Percentiles rank a stretch among this genome's conserved stretches.
phyloP scores from a whole-genome alignment of 2,888 invertebrate genomes.

The Nomada fucata region DNA sequence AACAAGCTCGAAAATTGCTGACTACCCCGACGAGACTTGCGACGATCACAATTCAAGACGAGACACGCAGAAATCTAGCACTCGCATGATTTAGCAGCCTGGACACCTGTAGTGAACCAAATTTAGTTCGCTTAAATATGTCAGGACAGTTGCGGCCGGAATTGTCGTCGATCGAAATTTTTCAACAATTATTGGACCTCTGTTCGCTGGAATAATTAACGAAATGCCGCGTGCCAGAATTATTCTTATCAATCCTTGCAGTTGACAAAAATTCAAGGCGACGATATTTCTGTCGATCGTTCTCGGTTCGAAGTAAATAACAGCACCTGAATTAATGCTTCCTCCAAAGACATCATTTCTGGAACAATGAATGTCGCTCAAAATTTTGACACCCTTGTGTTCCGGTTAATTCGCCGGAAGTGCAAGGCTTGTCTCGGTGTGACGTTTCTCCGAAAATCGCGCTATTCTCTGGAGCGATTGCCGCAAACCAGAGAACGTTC shows the following conservation, averaged over 20 bases:
- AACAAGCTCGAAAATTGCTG: constrained; percentile 36
- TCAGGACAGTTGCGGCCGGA: too few relatives aligned
- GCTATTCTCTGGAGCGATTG: not conserved
- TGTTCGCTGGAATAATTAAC: too few relatives aligned
- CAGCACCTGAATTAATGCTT: too few relatives aligned
- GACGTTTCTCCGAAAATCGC: constrained; percentile 2
- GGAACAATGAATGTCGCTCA: not conserved
- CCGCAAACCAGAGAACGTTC: not conserved
- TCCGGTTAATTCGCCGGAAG: not conserved
- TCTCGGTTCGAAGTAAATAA: too few relatives aligned
- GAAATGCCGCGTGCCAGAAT: too few relatives aligned
- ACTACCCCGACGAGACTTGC: not conserved
- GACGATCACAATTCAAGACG: not conserved
- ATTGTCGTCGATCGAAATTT: not conserved
- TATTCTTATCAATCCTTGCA: too few relatives aligned
- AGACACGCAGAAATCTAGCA: not conserved
- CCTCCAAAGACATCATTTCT: not conserved
- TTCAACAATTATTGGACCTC: not conserved
- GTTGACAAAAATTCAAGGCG: too few relatives aligned
- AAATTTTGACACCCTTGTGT: not conserved
- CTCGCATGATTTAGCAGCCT: not conserved
- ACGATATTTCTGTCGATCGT: too few relatives aligned
- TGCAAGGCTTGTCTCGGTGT: too few relatives aligned
- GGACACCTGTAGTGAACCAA: constrained; percentile 2
- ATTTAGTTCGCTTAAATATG: not conserved